Base-by-base conservation (phyloP, 2,797 vertebrate genomes). In the Etheostoma nigrum region DNA sequence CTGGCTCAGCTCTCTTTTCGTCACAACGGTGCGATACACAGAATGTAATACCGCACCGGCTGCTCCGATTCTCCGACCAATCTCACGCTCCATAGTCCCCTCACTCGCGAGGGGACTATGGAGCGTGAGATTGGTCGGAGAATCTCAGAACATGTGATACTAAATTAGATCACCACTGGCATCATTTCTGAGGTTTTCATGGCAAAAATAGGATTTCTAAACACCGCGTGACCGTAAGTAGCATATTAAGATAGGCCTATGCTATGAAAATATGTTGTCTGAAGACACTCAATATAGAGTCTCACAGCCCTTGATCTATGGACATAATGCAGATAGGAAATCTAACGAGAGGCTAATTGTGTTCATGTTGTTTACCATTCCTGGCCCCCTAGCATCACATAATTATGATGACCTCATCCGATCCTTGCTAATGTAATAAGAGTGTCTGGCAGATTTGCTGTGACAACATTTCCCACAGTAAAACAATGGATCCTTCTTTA, bases 331-430 rank as follows among this genome's bases (percentile, higher is more conserved):
- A 66, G 65, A 87, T 72, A 75, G 30, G 63, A 79, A 76, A 80
- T 79, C 83, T 36, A 61, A 48, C 10, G 12, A 54, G 53, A 69
- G 0, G 1, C 27, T 79, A 72, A 82, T 76, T 82, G 67, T 78
- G 58, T 67, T 72, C 5, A 16, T 67, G 45, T 67, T 88, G 82
- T 91, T 90, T 74, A 78, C 49, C 40, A 48, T 89, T 68, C 67
- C 53, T 74, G 64, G 0, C 30, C 82, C 52, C 36, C n/a, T 44
- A 57, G 63, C 61, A 67, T 74, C 87, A 74, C 79, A 81, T 65
- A 76, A 67, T 49, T 67, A 72, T 42, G 55, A 69, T 85, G 82
- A 78, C 81, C 67, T 88, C 77, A 86, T 87, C 74, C 74, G 53
- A 74, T 85, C 81, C 23, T 53, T 62, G 58, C 58, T 85, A 71